phyloP scores from a whole-genome alignment of 1,140 invertebrate genomes.

The Drosophila dunni region DNA sequence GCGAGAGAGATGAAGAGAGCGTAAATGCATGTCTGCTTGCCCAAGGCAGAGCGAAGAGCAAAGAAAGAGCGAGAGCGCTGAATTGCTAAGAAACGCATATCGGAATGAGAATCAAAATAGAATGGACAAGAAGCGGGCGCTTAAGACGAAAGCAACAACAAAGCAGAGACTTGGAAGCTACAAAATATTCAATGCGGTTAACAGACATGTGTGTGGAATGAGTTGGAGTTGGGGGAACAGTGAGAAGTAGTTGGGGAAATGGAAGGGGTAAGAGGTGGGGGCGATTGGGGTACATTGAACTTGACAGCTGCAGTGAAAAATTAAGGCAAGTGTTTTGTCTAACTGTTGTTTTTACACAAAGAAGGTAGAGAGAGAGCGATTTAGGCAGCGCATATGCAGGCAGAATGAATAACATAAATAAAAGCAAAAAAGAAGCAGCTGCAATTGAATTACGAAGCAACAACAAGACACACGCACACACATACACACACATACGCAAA shows the following conservation, averaged over 20 bases:
- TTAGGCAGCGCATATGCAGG: conserved; percentile 17
- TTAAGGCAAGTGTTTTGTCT: conserved; percentile 15
- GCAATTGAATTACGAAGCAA: conserved; percentile 72
- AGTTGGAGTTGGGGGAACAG: neutral
- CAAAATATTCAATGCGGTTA: neutral
- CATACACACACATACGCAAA: conserved; percentile 38
- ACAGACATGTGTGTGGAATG: conserved; percentile 20
- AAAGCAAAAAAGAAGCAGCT: conserved; percentile 75
- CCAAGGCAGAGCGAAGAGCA: no score
- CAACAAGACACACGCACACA: conserved; percentile 42
- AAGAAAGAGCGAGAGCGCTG: conserved; percentile 2
- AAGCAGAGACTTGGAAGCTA: conserved; percentile 25
- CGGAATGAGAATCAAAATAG: conserved; percentile 76
- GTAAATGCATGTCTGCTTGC: neutral
- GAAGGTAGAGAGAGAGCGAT: conserved; percentile 7
- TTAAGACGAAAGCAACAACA: conserved; percentile 40
- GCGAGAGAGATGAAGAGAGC: neutral
- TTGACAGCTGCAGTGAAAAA: conserved; percentile 6
- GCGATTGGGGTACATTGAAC: conserved; percentile 13
- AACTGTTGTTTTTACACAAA: conserved; percentile 41
- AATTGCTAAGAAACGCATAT: conserved; percentile 12
- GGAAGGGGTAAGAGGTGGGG: neutral
- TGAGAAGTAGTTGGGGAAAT: neutral
- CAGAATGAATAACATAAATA: conserved; percentile 54
- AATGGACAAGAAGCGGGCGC: conserved; percentile 44